phyloP scores from a whole-genome alignment of 2,113 vertebrate genomes.

The Carollia perspicillata region DNA sequence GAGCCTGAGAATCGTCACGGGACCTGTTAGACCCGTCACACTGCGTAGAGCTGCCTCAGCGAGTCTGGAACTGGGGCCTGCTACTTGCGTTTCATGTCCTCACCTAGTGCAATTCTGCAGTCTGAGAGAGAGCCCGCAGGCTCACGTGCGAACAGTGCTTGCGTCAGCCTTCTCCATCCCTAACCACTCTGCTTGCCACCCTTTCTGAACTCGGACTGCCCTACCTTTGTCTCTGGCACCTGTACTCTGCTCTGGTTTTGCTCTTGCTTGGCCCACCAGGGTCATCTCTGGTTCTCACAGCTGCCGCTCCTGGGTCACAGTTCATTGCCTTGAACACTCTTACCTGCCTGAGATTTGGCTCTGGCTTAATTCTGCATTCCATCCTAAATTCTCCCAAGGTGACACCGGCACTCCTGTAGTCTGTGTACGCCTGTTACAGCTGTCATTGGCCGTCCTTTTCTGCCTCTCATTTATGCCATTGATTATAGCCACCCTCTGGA shows the following conservation, averaged over 20 bases:
- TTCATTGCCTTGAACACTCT: background rate
- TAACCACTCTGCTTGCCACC: background rate
- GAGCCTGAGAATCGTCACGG: background rate
- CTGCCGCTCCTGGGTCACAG: background rate
- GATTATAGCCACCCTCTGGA: background rate
- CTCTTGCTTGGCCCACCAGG: background rate
- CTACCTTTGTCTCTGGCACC: background rate
- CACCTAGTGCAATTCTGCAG: fast-evolving
- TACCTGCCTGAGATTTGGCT: background rate
- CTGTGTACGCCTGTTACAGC: background rate
- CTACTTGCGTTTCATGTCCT: background rate
- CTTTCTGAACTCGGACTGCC: background rate
- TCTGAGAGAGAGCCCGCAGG: background rate
- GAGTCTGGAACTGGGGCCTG: background rate
- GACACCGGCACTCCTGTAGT: background rate
- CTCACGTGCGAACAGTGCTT: background rate
- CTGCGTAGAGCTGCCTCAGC: background rate
- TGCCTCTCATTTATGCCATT: background rate
- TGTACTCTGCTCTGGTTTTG: background rate
- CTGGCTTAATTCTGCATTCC: background rate
- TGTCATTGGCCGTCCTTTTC: background rate
- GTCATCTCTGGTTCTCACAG: background rate
- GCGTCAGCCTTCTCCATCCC: fast-evolving
- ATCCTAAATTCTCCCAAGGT: background rate
- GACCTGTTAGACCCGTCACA: background rate